A percentile compares a stretch with the other conserved stretches of the same genome.
Evolutionary conservation across 2,113 vertebrate genomes (phyloP).

Genomic region (Ovis canadensis): DNA sequence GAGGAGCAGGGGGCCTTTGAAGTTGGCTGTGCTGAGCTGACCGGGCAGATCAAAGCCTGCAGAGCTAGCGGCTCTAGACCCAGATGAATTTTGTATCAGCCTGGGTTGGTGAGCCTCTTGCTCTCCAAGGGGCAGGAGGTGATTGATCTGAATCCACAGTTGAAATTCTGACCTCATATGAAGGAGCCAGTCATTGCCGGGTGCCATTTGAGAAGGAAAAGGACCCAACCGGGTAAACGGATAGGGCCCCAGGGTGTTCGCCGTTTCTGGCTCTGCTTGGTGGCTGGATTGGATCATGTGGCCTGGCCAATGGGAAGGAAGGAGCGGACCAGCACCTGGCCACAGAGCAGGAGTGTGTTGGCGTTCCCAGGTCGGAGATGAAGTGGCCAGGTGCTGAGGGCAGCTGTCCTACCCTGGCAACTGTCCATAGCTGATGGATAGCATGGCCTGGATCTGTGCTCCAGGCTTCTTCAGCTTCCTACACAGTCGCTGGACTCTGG

Average conservation of each 20-base stretch:
- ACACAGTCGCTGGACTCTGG: not conserved
- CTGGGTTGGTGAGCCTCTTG: constrained; percentile 48
- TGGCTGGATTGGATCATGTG: not conserved
- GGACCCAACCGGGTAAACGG: constrained; percentile 20
- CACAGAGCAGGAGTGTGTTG: not conserved
- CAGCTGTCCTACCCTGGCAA: not conserved
- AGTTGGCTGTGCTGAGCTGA: constrained; percentile 55
- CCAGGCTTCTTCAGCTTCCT: not conserved
- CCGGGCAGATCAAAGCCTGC: constrained; percentile 52
- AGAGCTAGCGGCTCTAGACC: constrained; percentile 52
- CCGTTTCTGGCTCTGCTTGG: constrained; percentile 24
- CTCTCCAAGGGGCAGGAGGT: constrained; percentile 51
- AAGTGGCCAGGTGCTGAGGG: not conserved
- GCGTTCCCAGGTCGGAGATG: not conserved
- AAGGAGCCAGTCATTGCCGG: constrained; percentile 56
- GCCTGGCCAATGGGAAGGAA: not conserved
- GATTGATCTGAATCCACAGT: constrained; percentile 61
- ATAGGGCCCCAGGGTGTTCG: constrained; percentile 8
- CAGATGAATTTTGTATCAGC: constrained; percentile 63
- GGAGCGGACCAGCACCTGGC: not conserved
- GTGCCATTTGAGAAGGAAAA: constrained; percentile 48
- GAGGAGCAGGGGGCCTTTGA: constrained; percentile 60
- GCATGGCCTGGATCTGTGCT: not conserved
- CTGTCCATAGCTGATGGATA: not conserved
- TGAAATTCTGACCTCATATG: constrained; percentile 59